Evolutionary conservation across 2,797 vertebrate species (phyloP).

Genomic region (Characodon lateralis): DNA sequence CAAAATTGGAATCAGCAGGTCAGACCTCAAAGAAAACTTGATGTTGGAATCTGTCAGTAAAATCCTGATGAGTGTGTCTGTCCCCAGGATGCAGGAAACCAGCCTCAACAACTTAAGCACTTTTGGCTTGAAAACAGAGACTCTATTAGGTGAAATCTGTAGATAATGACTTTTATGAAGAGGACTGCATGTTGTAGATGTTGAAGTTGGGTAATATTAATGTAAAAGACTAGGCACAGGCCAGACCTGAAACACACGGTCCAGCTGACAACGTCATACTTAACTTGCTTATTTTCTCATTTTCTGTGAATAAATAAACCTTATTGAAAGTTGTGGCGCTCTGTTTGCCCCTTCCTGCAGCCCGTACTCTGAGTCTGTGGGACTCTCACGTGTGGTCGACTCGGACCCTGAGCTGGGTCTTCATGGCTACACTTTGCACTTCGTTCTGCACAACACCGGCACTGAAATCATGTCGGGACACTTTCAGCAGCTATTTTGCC

Average conservation of each 20-base stretch:
- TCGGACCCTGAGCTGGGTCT: constrained; percentile 82
- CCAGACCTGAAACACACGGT: not conserved
- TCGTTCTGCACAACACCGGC: constrained; percentile 83
- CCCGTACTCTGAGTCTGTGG: constrained; percentile 69
- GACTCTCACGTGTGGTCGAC: constrained; percentile 67
- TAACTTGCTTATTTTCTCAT: not conserved
- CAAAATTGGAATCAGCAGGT: not conserved
- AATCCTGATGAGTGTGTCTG: too few relatives aligned
- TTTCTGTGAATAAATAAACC: not conserved
- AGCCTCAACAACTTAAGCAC: not conserved
- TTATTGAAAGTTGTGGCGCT: not conserved
- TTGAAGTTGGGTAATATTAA: not conserved
- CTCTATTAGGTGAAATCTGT: not conserved
- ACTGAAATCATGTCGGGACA: constrained; percentile 80
- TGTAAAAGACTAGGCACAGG: not conserved
- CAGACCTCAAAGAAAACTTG: not conserved
- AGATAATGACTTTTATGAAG: not conserved
- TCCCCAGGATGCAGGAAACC: too few relatives aligned
- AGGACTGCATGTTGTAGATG: not conserved
- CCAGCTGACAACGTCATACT: not conserved
- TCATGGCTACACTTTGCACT: constrained; percentile 84
- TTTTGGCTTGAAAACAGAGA: not conserved
- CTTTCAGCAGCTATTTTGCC: constrained; percentile 81
- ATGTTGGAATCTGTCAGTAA: not conserved
- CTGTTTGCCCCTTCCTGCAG: constrained; percentile 63